Evolutionary conservation across 2,888 invertebrate genomes (phyloP), one percentile per base, ranked within the genome.

Genomic region (Elmis aenea): DNA sequence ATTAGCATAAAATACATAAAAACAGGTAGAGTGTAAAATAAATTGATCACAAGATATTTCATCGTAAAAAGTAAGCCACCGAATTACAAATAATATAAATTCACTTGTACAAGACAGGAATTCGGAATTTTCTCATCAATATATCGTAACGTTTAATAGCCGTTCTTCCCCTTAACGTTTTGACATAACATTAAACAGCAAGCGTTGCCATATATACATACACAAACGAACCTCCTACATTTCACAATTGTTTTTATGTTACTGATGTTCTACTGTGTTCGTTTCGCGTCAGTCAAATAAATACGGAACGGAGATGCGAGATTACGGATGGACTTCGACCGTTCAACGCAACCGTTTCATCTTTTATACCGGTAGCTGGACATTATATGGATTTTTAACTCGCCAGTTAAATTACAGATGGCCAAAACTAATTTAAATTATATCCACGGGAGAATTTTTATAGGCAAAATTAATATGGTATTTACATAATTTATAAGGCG

Each of bases 1-100:
- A 59, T 59, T 59, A 59, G 51, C 58, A 57, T 57, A 55, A 59
- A 57, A 53, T 51, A 53, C 55, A 57, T 58, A 57, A 56, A 18
- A 57, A 48, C 48, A 45, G 48, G 46, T 42, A 52, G 45, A 52
- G 48, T 45, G 40, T 51, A 52, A 50, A 55, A 59, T 59, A 58
- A 59, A 59, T 59, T 57, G 54, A 51, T 56, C 52, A 47, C 49
- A 58, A 58, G 54, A 58, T 57, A 57, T 58, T 55, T 51, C 57
- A 48, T 58, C 57, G 52, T 59, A 58, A 56, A 50, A 43, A 26
- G 40, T 41, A 43, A 49, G 54, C 55, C 53, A 51, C 55, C 42
- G 51, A 54, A 46, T 44, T 43, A 42, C 44, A 51, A 34, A 38
- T 38, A 32, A 40, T 38, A 44, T 44, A 45, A 42, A 41, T 45